Percentiles rank a stretch among this genome's conserved stretches.
phyloP scores from a whole-genome alignment of 2,888 invertebrate species.

The Holacanthella duospinosa region DNA sequence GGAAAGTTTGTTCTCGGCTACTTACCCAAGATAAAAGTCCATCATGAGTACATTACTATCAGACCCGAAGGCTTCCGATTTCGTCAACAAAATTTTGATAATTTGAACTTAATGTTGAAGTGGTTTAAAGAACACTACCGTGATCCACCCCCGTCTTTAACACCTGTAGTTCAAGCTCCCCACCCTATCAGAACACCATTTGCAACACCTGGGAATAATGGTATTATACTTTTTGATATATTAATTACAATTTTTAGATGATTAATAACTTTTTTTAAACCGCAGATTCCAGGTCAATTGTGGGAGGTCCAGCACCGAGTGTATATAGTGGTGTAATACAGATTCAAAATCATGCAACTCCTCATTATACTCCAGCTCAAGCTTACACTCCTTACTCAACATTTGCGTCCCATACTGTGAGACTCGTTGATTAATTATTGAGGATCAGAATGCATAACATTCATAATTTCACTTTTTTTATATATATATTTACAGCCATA shows the following conservation, averaged over 20 bases:
- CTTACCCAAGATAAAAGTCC: conserved; percentile 68
- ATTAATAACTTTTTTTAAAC: conserved; percentile 1
- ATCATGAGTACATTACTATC: conserved; percentile 86
- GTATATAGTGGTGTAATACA: conserved; percentile 28
- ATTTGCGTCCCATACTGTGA: conserved; percentile 32
- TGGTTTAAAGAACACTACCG: conserved; percentile 98
- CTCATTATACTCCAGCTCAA: conserved; percentile 34
- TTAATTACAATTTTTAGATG: not conserved
- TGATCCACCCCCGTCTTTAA: conserved; percentile 21
- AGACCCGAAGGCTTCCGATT: conserved; percentile 88
- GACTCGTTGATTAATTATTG: not conserved
- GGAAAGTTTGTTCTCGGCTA: conserved; percentile 92
- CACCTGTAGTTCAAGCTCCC: conserved; percentile 25
- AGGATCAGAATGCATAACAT: not conserved
- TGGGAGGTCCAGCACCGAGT: conserved; percentile 29
- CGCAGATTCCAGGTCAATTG: conserved; percentile 29
- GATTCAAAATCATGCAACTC: conserved; percentile 27
- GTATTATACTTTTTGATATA: conserved; percentile 12
- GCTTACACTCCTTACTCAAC: conserved; percentile 35
- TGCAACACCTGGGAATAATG: conserved; percentile 23
- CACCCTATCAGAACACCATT: conserved; percentile 30
- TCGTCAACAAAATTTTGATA: conserved; percentile 75
- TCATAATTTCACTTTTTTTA: not conserved
- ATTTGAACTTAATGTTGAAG: conserved; percentile 64
- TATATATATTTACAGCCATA: conserved; percentile 51